phyloP scores from a whole-genome alignment of 2,888 invertebrate species.

The Sinohyriopsis cumingii region DNA sequence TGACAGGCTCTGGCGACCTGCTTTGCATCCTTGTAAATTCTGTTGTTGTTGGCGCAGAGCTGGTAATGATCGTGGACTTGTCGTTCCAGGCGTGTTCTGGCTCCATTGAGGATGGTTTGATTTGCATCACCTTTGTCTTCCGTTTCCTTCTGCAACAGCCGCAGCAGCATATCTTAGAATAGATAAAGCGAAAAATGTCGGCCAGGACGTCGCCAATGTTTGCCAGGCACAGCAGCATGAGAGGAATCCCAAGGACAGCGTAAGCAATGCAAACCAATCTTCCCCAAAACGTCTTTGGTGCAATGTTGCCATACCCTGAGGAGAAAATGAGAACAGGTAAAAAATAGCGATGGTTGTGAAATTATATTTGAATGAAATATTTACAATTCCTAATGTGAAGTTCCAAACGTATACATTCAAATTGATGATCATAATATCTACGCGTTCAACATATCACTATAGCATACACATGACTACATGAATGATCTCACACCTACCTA shows the following conservation, averaged over 20 bases:
- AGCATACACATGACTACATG: too few relatives aligned
- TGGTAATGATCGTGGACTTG: conserved; percentile 23
- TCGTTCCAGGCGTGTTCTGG: conserved; percentile 38
- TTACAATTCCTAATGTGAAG: too few relatives aligned
- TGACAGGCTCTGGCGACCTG: conserved; percentile 30
- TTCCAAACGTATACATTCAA: too few relatives aligned
- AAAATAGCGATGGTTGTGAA: too few relatives aligned
- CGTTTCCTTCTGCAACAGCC: conserved; percentile 61
- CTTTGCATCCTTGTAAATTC: conserved; percentile 46
- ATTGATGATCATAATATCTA: too few relatives aligned
- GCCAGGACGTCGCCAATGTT: conserved; percentile 74
- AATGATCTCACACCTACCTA: too few relatives aligned
- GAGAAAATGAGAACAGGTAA: background rate
- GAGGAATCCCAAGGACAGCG: conserved; percentile 73
- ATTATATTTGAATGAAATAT: too few relatives aligned
- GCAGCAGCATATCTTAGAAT: conserved; percentile 70
- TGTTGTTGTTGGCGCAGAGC: conserved; percentile 9
- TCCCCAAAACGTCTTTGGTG: conserved; percentile 70
- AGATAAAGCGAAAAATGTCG: conserved; percentile 73
- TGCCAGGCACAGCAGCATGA: conserved; percentile 74
- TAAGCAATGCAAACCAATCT: conserved; percentile 70
- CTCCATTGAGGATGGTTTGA: conserved; percentile 29
- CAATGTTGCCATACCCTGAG: conserved; percentile 70
- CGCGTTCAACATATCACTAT: too few relatives aligned
- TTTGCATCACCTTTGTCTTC: conserved; percentile 37